These are phyloP conservation scores for Coregonus ussuriensis DNA, from an alignment of 2,797 vertebrate genomes.

Conservation along the genomic window DNA sequence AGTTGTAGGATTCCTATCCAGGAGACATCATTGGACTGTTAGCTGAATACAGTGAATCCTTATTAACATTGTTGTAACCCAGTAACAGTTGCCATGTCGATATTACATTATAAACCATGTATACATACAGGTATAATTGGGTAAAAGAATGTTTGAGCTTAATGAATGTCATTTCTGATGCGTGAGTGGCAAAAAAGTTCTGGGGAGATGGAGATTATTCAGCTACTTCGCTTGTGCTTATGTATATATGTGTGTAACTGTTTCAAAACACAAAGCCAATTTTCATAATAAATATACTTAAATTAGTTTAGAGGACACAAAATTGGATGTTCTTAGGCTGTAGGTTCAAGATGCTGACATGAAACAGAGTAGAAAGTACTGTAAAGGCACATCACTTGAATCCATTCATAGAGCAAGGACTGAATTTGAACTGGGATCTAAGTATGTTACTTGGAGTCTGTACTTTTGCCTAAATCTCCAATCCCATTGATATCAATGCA, in stretches of 20 bases:
- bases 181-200: constrained; percentile 13
- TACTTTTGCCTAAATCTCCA: background rate
- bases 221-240: background rate
- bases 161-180: constrained; percentile 52
- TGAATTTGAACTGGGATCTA: background rate
- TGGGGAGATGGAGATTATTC: background rate
- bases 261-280: constrained; percentile 16
- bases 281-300: background rate
- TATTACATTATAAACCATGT: constrained; percentile 26
- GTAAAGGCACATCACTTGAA: background rate
- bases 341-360: constrained; percentile 10
- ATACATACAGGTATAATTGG: constrained; percentile 16
- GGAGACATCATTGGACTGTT: constrained; percentile 10
- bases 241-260: constrained; percentile 19
- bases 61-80: constrained; percentile 8
- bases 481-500: background rate
- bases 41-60: constrained; percentile 2
- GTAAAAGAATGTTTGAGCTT: constrained; percentile 32
- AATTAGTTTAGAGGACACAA: background rate
- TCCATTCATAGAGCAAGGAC: background rate
- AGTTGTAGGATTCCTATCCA: constrained; percentile 4
- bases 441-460: background rate
- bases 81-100: constrained; percentile 6
- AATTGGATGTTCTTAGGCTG: background rate
- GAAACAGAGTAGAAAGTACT: background rate